These are phyloP conservation scores for Rhagium mordax DNA, from an alignment of 2,888 invertebrate species.

Conservation along the genomic window DNA sequence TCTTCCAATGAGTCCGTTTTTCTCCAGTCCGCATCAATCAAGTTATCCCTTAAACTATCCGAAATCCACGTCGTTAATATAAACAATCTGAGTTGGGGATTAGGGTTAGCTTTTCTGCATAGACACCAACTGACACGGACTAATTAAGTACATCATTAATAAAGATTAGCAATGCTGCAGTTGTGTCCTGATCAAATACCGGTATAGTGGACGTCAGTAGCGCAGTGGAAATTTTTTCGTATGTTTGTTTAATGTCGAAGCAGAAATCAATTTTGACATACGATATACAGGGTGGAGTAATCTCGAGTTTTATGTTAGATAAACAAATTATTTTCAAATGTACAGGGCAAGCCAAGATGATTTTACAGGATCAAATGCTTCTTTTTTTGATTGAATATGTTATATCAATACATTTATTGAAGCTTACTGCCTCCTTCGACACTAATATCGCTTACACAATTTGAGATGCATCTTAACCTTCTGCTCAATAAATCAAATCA, in stretches of 20 bases:
- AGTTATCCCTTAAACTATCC: slow-evolving; percentile 55
- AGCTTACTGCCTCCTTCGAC: too few species aligned
- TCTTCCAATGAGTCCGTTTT: slow-evolving; percentile 45
- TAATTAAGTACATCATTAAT: slow-evolving; percentile 65
- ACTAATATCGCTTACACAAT: too few species aligned
- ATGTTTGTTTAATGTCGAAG: neutral
- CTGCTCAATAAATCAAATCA: too few species aligned
- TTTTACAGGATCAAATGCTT: too few species aligned
- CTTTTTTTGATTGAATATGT: too few species aligned
- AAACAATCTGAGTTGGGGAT: slow-evolving; percentile 56
- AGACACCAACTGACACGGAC: slow-evolving; percentile 59
- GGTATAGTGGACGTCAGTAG: slow-evolving; percentile 42
- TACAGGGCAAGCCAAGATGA: too few species aligned
- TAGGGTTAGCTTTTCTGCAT: slow-evolving; percentile 58
- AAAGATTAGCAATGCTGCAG: slow-evolving; percentile 62
- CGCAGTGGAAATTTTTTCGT: neutral
- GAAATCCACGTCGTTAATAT: slow-evolving; percentile 58
- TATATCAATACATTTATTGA: too few species aligned
- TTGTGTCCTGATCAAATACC: slow-evolving; percentile 57
- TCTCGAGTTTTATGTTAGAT: too few species aligned
- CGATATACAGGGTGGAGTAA: too few species aligned
- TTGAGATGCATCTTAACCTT: too few species aligned
- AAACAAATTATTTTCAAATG: too few species aligned
- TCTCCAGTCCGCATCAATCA: slow-evolving; percentile 53
- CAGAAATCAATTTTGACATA: too few species aligned